Evolutionary conservation across 64 coral and sea anemone species (phyloP).

Genomic region (Stylophora pistillata): DNA sequence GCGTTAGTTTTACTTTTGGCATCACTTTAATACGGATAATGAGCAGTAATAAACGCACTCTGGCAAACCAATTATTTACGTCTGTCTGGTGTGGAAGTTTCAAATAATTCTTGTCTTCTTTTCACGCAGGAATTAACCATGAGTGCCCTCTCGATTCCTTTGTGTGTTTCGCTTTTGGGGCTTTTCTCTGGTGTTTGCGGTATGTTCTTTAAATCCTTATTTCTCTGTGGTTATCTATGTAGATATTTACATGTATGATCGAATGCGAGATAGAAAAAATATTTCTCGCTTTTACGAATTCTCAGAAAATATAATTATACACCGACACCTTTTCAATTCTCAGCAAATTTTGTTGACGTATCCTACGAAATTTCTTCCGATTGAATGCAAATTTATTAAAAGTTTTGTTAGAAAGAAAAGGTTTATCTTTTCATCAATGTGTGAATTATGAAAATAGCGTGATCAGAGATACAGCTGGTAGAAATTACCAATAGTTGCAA

Average conservation of each 20-base stretch:
- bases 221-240: background rate
- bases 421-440: background rate
- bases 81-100: background rate
- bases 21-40: conserved; percentile 8
- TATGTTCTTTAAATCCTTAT: conserved; percentile 14
- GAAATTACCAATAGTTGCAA: background rate
- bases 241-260: background rate
- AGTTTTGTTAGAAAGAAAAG: background rate
- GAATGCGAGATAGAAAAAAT: background rate
- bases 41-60: background rate
- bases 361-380: background rate
- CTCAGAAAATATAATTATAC: no score
- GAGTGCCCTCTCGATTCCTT: background rate
- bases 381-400: conserved; percentile 1
- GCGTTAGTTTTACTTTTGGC: background rate
- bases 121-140: conserved; percentile 25
- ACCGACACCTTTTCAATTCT: background rate
- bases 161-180: background rate
- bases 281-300: background rate
- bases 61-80: background rate
- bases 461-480: background rate
- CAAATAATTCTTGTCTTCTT: background rate
- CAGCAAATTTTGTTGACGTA: background rate
- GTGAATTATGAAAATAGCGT: conserved; percentile 23
- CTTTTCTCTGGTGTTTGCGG: conserved; percentile 20